Base-by-base conservation (phyloP, 2,113 vertebrate genomes). In the Podarcis muralis region DNA sequence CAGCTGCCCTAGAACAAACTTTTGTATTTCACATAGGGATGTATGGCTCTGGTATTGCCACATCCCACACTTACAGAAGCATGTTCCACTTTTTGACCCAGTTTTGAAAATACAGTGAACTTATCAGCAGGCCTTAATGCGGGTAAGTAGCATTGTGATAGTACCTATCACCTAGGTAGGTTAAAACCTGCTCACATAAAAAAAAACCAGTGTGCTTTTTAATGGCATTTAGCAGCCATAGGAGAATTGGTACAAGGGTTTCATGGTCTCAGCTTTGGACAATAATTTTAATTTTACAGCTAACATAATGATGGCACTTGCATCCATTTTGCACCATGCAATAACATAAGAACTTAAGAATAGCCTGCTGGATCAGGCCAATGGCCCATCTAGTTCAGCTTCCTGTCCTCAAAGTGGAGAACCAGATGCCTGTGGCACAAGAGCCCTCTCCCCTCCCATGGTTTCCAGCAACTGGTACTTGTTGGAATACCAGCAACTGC, bases 11-110 rank as follows among this genome's bases (percentile, higher is more conserved):
- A 85, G 68, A 30, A 75, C 35, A 27, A 18, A 3, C 62, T 84
- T 77, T 12, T 89, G 66, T 81, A 76, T 90, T 89, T 76, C 89
- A 90, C 69, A 86, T 79, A 40, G 84, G 1, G 65, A 81, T 2
- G 43, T 68, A 43, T 3, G 15, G 22, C 59, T 82, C 59, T 91
- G 69, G n/a, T 66, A 75, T 6, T 35, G 66, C 4, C 3, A 40
- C 40, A 32, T 71, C 20, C 11, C 20, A 72, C 8, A 18, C 20
- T 23, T 57, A 57, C 40, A 78, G 32, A 88, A 57, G n/a, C 25
- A 71, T 30, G 30, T 37, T 22, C 30, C 80, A 57, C 22, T 87
- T 93, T 27, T 81, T 81, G n/a, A 57, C 35, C 48, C 48, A 8
- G 15, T 77, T 90, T 78, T 89, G 27, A 48, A 85, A 90, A 0